Evolutionary conservation across 2,797 vertebrate species (phyloP), one percentile per base, ranked within the genome.

Genomic region (Coranthus polyacanthus): DNA sequence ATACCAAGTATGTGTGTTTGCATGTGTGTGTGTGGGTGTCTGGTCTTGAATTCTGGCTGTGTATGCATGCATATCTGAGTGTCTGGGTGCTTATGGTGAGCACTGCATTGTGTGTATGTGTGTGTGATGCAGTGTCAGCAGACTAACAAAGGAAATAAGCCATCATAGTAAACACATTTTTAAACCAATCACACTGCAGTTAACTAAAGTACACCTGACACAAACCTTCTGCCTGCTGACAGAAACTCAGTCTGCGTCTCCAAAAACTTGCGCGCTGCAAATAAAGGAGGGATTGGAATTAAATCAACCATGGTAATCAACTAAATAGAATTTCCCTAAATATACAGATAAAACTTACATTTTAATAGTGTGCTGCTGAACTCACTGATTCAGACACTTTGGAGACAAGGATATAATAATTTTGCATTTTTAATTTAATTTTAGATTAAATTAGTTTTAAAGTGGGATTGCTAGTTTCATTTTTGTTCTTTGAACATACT

Each of bases 61-160:
- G 26, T 60, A 47, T 42, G 55, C 18, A 29, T 32, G 24, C 43
- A 39, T 51, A 47, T 44, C 49, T 58, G 37, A 47, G 49, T 41
- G 36, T 34, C 6, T 29, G 21, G 17, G 57, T 45, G 43, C 17
- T 42, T 64, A 7, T 55, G 53, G 49, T 60, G 5, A 49, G 18
- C 37, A 32, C 43, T 51, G 29, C 17, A 12, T 59, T 50, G 13
- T 60, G 47, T 34, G 24, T 52, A 26, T 51, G 42, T 57, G 50
- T 38, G 43, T 37, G 32, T 71, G 45, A 36, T 86, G 82, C 70
- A 57, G 52, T 54, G 78, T 87, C 72, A 88, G 81, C 84, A 84
- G 38, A 59, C 72, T 69, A 72, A 77, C 67, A 69, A 55, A 32
- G 53, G 29, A 52, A 70, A 67, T 29, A 61, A 74, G 69, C 38